Evolutionary conservation across 2,888 invertebrate species (phyloP).

Genomic region (Drosophila eohydei): DNA sequence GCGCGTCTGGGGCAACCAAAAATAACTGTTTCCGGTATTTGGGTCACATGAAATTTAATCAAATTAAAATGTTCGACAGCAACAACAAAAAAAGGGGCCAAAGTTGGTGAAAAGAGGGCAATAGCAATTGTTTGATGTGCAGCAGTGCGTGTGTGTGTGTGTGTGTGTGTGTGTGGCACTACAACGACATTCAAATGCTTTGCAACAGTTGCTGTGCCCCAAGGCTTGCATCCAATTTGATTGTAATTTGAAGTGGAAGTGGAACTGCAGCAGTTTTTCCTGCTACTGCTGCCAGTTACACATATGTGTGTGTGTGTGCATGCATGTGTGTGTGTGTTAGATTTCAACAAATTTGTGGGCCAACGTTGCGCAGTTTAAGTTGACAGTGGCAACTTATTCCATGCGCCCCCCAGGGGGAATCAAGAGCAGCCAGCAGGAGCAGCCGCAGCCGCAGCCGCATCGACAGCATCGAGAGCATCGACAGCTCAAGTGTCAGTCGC

Average conservation of each 20-base stretch:
- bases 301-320: neutral
- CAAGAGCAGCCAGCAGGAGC: constrained; percentile 12
- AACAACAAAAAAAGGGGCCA: constrained; percentile 44
- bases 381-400: constrained; percentile 64
- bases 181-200: constrained; percentile 37
- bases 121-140: constrained; percentile 58
- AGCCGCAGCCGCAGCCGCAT: constrained; percentile 16
- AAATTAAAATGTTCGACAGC: constrained; percentile 81
- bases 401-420: constrained; percentile 62
- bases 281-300: neutral
- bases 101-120: constrained; percentile 45
- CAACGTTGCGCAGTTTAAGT: constrained; percentile 62
- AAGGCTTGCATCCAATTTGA: constrained; percentile 56
- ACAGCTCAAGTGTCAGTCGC: constrained; percentile 64
- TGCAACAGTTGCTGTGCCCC: constrained; percentile 61
- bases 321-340: constrained; percentile 36
- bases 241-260: constrained; percentile 61
- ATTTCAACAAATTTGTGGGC: constrained; percentile 65
- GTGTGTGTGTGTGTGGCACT: constrained; percentile 32
- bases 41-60: constrained; percentile 82
- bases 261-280: constrained; percentile 52
- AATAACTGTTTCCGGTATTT: constrained; percentile 81
- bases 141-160: constrained; percentile 33
- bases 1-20: constrained; percentile 72
- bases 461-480: constrained; percentile 25